Conservation (phyloP, 1,140 invertebrate species). For the Cataglyphis hispanica region DNA sequence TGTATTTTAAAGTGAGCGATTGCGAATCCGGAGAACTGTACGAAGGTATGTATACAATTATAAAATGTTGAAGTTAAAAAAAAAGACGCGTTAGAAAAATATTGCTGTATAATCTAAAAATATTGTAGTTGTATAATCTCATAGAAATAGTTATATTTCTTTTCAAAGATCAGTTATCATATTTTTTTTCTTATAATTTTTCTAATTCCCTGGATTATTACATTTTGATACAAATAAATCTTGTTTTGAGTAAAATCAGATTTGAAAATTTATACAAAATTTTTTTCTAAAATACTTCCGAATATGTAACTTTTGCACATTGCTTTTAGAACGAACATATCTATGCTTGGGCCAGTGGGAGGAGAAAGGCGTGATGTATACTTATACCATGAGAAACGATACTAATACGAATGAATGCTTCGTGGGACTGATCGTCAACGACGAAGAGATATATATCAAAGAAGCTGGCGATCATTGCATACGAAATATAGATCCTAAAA, state of each 20-base stretch:
- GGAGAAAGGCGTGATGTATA: slow-evolving; percentile 90
- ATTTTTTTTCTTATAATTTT: not conserved
- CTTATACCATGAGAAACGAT: slow-evolving; percentile 90
- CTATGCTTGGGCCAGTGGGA: slow-evolving; percentile 91
- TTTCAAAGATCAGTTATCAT: not conserved
- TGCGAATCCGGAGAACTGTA: slow-evolving; percentile 89
- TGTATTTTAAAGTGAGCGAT: slow-evolving; percentile 91
- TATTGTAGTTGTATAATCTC: not conserved
- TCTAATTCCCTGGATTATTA: not conserved
- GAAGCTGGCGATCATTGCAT: slow-evolving; percentile 91
- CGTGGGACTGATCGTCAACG: slow-evolving; percentile 89
- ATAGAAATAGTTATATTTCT: not conserved
- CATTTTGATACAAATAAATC: not conserved
- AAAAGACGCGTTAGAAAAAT: slow-evolving; percentile 38
- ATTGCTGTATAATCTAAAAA: not conserved
- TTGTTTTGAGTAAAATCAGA: not conserved
- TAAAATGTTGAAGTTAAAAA: not conserved
- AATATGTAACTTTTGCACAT: not conserved
- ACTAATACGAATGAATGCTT: slow-evolving; percentile 91
- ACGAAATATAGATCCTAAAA: slow-evolving; percentile 88
- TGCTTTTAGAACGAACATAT: slow-evolving; percentile 89
- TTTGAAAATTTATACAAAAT: slow-evolving; percentile 12
- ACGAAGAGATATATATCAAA: slow-evolving; percentile 90
- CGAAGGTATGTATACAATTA: slow-evolving; percentile 86
- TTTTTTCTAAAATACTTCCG: not conserved